A percentile compares a stretch with the other conserved stretches of the same genome.
Evolutionary conservation across 1,140 invertebrate species (phyloP).

Genomic region (Bombyx mandarina): DNA sequence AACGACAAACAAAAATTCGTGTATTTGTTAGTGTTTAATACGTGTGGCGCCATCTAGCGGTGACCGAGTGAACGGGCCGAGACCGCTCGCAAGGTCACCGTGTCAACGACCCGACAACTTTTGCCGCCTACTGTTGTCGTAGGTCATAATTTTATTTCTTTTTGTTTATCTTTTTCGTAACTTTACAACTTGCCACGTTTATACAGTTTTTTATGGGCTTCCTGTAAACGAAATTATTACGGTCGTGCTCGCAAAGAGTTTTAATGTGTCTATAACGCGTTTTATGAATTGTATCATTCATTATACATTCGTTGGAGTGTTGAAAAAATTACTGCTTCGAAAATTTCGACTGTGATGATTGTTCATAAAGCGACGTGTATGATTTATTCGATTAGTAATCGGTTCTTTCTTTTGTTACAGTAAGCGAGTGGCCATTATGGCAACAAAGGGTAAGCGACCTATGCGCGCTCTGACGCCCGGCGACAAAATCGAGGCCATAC

Average conservation of each 20-base stretch:
- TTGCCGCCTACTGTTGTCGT: conserved; percentile 68
- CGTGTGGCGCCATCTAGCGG: conserved; percentile 42
- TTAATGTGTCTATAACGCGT: too few relatives aligned
- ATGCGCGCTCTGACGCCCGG: conserved; percentile 78
- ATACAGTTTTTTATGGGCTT: conserved; percentile 13
- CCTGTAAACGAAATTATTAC: too few relatives aligned
- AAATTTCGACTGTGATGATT: too few relatives aligned
- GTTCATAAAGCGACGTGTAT: too few relatives aligned
- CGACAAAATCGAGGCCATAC: conserved; percentile 85
- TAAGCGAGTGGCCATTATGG: conserved; percentile 48
- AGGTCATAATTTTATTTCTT: conserved; percentile 72
- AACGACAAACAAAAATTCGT: conserved; percentile 9
- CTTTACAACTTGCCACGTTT: conserved; percentile 57
- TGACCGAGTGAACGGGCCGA: conserved; percentile 26
- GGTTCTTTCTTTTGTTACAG: conserved; percentile 37
- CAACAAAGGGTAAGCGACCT: conserved; percentile 78
- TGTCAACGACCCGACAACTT: conserved; percentile 68
- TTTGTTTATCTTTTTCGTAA: conserved; percentile 70
- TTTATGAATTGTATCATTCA: too few relatives aligned
- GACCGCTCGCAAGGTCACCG: conserved; percentile 56
- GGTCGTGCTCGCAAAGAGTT: too few relatives aligned
- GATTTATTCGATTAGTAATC: neutral
- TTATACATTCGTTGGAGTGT: too few relatives aligned
- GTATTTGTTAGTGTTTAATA: conserved; percentile 1
- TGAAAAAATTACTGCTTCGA: too few relatives aligned